Conservation (phyloP, 2,888 invertebrate species). For the Colostygia pectinataria region DNA sequence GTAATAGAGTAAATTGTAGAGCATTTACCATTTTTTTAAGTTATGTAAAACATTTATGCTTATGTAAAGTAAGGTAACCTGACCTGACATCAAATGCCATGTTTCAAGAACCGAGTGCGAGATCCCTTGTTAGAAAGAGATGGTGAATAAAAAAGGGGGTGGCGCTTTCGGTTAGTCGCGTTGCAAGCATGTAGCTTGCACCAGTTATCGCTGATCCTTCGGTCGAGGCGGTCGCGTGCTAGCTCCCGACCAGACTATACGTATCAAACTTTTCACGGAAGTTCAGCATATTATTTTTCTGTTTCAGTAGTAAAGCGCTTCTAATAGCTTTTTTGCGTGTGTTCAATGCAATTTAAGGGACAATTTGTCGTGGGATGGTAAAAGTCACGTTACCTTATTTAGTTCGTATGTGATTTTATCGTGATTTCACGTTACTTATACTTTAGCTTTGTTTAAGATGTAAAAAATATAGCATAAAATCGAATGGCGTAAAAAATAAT, state of each 20-base stretch:
- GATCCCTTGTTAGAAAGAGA: slow-evolving; percentile 58
- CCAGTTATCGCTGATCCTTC: slow-evolving; percentile 60
- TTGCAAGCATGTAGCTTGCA: slow-evolving; percentile 55
- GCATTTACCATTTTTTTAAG: too few relatives aligned
- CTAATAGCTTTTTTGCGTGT: slow-evolving; percentile 77
- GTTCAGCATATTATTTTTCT: slow-evolving; percentile 60
- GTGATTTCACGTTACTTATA: neutral
- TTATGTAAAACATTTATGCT: neutral
- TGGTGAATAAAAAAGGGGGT: slow-evolving; percentile 60
- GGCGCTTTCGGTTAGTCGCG: slow-evolving; percentile 52
- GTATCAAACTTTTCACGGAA: slow-evolving; percentile 76
- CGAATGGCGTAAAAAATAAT: too few relatives aligned
- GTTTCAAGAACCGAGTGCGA: slow-evolving; percentile 52
- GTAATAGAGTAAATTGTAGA: too few relatives aligned
- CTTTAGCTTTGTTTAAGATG: too few relatives aligned
- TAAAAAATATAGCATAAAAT: too few relatives aligned
- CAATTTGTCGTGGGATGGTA: slow-evolving; percentile 48
- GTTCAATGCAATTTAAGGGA: slow-evolving; percentile 61
- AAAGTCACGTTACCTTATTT: slow-evolving; percentile 10
- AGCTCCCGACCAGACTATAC: slow-evolving; percentile 35
- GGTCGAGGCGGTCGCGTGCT: slow-evolving; percentile 51
- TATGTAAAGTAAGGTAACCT: slow-evolving; percentile 2
- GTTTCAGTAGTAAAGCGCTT: slow-evolving; percentile 55
- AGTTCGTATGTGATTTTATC: slow-evolving; percentile 14
- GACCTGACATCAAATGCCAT: neutral